Percentiles rank a stretch among this genome's conserved stretches.
Conservation (phyloP, 2,113 vertebrate species). For the Odontophorus gujanensis region DNA sequence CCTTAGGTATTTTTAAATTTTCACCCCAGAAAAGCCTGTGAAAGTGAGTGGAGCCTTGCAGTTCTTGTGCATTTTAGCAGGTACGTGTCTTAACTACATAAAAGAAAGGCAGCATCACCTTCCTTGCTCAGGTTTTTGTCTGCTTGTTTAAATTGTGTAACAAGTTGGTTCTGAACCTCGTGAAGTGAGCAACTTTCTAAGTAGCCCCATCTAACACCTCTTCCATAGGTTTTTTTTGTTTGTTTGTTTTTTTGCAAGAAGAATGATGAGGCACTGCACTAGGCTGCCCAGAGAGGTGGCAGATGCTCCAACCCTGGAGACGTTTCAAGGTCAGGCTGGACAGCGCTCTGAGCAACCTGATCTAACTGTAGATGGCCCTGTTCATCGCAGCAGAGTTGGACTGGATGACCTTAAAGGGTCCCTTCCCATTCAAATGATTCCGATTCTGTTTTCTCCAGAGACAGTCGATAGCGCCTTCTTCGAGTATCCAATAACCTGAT, state of each 20-base stretch:
- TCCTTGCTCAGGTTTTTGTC: background rate
- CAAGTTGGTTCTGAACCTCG: background rate
- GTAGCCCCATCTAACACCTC: background rate
- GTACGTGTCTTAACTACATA: background rate
- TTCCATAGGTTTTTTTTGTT: background rate
- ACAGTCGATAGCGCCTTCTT: background rate
- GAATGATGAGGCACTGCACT: too few relatives aligned
- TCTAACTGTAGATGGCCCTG: too few relatives aligned
- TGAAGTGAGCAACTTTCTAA: background rate
- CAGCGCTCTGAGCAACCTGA: too few relatives aligned
- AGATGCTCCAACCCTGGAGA: too few relatives aligned
- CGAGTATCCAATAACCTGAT: background rate
- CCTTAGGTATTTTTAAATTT: background rate
- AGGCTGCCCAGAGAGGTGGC: too few relatives aligned
- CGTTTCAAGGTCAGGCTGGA: too few relatives aligned
- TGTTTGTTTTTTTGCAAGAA: too few relatives aligned
- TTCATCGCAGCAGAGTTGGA: too few relatives aligned
- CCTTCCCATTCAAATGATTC: too few relatives aligned
- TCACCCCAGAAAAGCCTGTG: background rate
- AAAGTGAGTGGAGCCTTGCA: background rate
- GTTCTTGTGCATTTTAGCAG: background rate
- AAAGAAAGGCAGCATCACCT: fast-evolving
- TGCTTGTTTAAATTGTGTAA: background rate
- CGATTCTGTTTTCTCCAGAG: background rate
- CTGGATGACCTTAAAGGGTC: too few relatives aligned